Conservation (phyloP, 1,140 invertebrate genomes). For the Dreissena rostriformis region DNA sequence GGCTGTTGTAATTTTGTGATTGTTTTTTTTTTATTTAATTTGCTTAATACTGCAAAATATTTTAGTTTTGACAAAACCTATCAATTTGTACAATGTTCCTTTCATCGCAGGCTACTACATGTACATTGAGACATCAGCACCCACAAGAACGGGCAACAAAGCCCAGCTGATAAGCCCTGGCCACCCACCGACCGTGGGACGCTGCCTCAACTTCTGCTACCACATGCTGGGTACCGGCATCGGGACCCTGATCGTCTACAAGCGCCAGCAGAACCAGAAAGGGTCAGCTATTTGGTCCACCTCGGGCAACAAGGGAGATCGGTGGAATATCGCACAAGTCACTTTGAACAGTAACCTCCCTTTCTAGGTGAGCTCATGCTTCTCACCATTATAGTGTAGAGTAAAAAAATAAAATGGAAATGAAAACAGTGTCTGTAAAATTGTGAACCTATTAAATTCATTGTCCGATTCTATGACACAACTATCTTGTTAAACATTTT, state of each 20-base stretch:
- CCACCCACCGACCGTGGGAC: constrained; percentile 65
- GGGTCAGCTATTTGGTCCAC: constrained; percentile 63
- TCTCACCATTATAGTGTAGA: too few species aligned
- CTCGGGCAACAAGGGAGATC: constrained; percentile 67
- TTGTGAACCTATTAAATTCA: too few species aligned
- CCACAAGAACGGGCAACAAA: constrained; percentile 69
- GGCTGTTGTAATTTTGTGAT: too few species aligned
- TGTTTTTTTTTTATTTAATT: too few species aligned
- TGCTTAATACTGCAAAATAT: too few species aligned
- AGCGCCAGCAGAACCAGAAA: constrained; percentile 45
- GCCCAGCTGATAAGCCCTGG: constrained; percentile 69
- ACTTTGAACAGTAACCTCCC: constrained; percentile 65
- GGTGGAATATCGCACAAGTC: constrained; percentile 71
- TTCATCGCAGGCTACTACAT: constrained; percentile 71
- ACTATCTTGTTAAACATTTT: too few species aligned
- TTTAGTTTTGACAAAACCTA: too few species aligned
- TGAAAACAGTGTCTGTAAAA: too few species aligned
- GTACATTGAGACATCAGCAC: constrained; percentile 74
- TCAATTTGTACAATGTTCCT: too few species aligned
- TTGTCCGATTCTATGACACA: too few species aligned
- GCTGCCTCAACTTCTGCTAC: constrained; percentile 85
- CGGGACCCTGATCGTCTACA: constrained; percentile 72
- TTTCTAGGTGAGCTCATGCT: constrained; percentile 67
- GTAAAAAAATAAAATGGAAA: too few species aligned
- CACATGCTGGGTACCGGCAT: constrained; percentile 87